A percentile compares a stretch with the other conserved stretches of the same genome.
phyloP scores from a whole-genome alignment of 2,888 invertebrate species.

The Cybosia mesomella region DNA sequence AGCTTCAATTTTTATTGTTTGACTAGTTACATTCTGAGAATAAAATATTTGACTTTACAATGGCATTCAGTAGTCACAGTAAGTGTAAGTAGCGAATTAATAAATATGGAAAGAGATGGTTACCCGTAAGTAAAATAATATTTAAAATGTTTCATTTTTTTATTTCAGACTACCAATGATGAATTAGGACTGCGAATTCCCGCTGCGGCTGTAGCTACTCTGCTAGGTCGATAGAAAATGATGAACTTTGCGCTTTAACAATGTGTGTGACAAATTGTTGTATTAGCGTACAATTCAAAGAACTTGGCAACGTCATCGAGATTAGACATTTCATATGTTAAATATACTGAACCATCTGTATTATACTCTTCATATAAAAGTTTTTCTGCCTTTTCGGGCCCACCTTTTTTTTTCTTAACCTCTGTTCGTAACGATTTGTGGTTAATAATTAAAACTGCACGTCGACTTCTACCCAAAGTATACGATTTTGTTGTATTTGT shows the following conservation, averaged over 20 bases:
- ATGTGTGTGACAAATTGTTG: slow-evolving; percentile 60
- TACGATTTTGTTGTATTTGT: background rate
- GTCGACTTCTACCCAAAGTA: slow-evolving; percentile 13
- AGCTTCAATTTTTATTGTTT: too few species aligned
- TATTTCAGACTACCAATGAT: slow-evolving; percentile 54
- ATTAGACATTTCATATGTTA: slow-evolving; percentile 59
- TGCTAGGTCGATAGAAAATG: slow-evolving; percentile 54
- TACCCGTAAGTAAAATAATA: background rate
- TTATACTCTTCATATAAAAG: slow-evolving; percentile 66
- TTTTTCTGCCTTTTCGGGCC: slow-evolving; percentile 27
- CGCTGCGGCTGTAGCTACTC: slow-evolving; percentile 56
- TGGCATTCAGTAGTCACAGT: too few species aligned
- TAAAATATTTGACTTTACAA: too few species aligned
- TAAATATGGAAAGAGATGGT: background rate
- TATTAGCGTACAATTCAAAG: slow-evolving; percentile 60
- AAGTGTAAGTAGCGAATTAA: background rate
- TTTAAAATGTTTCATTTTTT: slow-evolving; percentile 12
- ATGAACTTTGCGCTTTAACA: slow-evolving; percentile 22
- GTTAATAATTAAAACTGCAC: slow-evolving; percentile 56
- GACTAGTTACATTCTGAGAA: too few species aligned
- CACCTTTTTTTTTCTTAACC: background rate
- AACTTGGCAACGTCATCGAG: slow-evolving; percentile 65
- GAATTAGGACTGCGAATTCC: slow-evolving; percentile 36
- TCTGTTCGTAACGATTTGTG: slow-evolving; percentile 18
- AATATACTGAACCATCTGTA: slow-evolving; percentile 45